These are phyloP conservation scores for Hydra vulgaris DNA, from an alignment of 30 jellyfish, hydroid and myxozoan genomes.

Conservation along the genomic window DNA sequence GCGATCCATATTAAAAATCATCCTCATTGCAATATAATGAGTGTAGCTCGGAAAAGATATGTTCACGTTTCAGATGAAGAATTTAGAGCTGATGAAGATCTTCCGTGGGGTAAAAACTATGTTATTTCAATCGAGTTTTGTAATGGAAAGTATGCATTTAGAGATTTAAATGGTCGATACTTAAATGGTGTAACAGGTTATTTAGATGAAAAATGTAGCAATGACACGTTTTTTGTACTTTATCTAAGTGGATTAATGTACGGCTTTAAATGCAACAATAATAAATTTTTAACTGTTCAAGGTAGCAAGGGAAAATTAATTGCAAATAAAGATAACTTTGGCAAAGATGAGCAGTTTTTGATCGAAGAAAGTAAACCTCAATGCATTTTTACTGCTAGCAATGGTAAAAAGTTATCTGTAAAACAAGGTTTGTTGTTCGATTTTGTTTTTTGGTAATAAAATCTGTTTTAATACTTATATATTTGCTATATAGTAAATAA, in stretches of 20 bases:
- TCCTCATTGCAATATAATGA: conserved; percentile 80
- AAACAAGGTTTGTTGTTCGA: conserved; percentile 64
- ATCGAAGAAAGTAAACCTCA: conserved; percentile 91
- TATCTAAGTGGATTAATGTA: conserved; percentile 46
- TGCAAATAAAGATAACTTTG: conserved; percentile 50
- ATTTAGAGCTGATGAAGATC: conserved; percentile 72
- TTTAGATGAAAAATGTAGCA: conserved; percentile 35
- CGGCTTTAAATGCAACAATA: conserved; percentile 63
- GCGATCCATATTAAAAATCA: conserved; percentile 67
- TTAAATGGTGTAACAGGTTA: conserved; percentile 49
- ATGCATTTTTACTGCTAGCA: conserved; percentile 63
- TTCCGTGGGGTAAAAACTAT: conserved; percentile 89
- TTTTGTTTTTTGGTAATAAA: too few species aligned
- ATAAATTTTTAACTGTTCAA: conserved; percentile 63
- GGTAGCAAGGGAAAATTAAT: conserved; percentile 76
- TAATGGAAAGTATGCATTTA: conserved; percentile 61
- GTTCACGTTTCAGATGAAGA: conserved; percentile 58
- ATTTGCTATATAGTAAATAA: too few species aligned
- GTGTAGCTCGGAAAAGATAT: conserved; percentile 61
- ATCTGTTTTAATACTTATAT: too few species aligned
- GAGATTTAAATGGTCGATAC: conserved; percentile 55
- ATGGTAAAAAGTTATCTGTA: conserved; percentile 66
- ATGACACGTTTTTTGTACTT: conserved; percentile 44
- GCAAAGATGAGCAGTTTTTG: conserved; percentile 78
- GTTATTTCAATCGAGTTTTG: conserved; percentile 54